Percentiles rank a stretch among this genome's conserved stretches.
These are phyloP conservation scores for Lepilemur septentrionalis DNA, from an alignment of 2,797 vertebrate genomes.

Conservation along the genomic window DNA sequence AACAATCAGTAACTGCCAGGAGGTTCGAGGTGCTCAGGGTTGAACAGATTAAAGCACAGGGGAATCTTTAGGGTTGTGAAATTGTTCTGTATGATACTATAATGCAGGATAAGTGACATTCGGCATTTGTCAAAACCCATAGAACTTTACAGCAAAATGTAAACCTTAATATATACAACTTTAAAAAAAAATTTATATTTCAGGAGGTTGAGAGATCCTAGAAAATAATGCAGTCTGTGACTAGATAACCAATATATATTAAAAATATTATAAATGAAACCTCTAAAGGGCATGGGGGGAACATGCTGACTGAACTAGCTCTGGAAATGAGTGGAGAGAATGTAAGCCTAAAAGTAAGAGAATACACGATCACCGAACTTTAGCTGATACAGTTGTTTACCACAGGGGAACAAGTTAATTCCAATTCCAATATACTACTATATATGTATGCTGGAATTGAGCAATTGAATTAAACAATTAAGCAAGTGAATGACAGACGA, in stretches of 20 bases:
- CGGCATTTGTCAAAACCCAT: neutral
- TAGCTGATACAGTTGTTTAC: neutral
- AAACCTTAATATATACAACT: neutral
- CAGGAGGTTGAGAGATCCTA: neutral
- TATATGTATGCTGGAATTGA: too few relatives aligned
- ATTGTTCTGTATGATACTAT: neutral
- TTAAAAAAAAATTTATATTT: neutral
- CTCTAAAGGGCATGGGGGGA: neutral
- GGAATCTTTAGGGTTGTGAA: neutral
- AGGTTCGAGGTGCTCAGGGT: neutral
- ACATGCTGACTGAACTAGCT: neutral
- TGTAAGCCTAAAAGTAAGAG: neutral
- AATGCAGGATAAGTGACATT: neutral
- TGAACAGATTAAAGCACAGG: neutral
- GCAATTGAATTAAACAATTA: neutral
- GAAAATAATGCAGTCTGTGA: neutral
- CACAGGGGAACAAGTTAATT: neutral
- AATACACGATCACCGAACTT: neutral
- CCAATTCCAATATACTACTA: too few relatives aligned
- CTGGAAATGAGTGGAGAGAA: neutral
- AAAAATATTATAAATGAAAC: neutral
- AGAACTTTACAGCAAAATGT: neutral
- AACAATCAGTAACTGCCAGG: neutral
- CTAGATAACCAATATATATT: neutral
- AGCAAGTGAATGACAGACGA: neutral